Conservation (phyloP, 2,797 vertebrate species). For the Psittacula derbiana region DNA sequence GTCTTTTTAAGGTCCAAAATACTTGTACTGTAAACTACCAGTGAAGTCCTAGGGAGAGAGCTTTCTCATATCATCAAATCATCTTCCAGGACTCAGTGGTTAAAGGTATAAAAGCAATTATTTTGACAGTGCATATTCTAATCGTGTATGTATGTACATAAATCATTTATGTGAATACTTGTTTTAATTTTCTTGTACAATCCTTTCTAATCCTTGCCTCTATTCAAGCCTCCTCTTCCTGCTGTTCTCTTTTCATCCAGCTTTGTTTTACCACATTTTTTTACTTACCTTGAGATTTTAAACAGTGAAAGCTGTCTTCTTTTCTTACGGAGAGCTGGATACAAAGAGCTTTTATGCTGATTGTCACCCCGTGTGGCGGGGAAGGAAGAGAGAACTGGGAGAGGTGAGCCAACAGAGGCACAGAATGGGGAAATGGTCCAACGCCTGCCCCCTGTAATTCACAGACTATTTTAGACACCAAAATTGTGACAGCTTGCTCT, state of each 20-base stretch:
- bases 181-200: not conserved
- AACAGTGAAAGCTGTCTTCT: not conserved
- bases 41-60: not conserved
- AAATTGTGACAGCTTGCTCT: conserved; percentile 82
- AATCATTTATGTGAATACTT: not conserved
- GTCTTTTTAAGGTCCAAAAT: not conserved
- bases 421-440: conserved; percentile 60
- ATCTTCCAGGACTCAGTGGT: not conserved
- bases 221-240: not conserved
- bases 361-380: conserved; percentile 46
- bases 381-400: conserved; percentile 30
- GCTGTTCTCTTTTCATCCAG: not conserved
- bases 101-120: not conserved
- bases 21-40: not conserved
- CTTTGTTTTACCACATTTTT: not conserved
- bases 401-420: conserved; percentile 51
- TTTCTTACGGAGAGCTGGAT: not conserved
- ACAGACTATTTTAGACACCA: conserved; percentile 68
- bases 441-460: conserved; percentile 70
- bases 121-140: not conserved
- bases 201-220: not conserved
- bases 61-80: not conserved
- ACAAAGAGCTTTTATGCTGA: conserved; percentile 42
- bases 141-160: not conserved
- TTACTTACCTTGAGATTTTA: conserved; percentile 13